Evolutionary conservation across 2,888 invertebrate species (phyloP), one percentile per base, ranked within the genome.

Genomic region (Melitaea athalia): DNA sequence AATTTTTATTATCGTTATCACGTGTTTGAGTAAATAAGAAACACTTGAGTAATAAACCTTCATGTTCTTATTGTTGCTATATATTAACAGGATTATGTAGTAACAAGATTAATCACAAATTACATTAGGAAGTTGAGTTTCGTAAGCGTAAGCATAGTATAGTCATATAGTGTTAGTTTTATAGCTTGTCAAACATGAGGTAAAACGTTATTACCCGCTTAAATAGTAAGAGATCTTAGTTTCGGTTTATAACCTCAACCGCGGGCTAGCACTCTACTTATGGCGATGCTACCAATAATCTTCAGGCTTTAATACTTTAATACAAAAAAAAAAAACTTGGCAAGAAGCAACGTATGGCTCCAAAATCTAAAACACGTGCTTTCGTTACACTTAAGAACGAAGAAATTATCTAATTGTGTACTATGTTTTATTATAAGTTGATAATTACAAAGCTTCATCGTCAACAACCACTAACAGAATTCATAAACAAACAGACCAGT

Each of bases 61-160:
- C 64, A 59, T 50, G 59, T 42, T 65, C 43, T 59, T 59, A 52
- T 59, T 42, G 64, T 59, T 42, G 64, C 49, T 50, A 42, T 59
- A 59, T 65, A 64, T 59, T 65, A 65, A 65, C 50, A 59, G 64
- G 64, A 65, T 65, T 65, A 59, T 59, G 59, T 50, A 52, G 59
- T 65, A 65, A 65, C 59, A 65, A 65, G 64, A 65, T 65, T 65
- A 65, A 65, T 65, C 50, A 50, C 49, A 65, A 65, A 65, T 65
- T 65, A 42, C 50, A 65, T 65, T 65, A 65, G 50, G 59, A 59
- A 59, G 59, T 52, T 50, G 50, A 59, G 50, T 59, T 59, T 59
- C 31, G 15, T 31, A 50, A 50, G 50, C 59, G 45, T 55, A 59
- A 45, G 14, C 59, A 45, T 45, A 45, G 7, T 33, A 55, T 53